Evolutionary conservation across 1,140 invertebrate genomes (phyloP).

Genomic region (Melipona quadrifasciata): DNA sequence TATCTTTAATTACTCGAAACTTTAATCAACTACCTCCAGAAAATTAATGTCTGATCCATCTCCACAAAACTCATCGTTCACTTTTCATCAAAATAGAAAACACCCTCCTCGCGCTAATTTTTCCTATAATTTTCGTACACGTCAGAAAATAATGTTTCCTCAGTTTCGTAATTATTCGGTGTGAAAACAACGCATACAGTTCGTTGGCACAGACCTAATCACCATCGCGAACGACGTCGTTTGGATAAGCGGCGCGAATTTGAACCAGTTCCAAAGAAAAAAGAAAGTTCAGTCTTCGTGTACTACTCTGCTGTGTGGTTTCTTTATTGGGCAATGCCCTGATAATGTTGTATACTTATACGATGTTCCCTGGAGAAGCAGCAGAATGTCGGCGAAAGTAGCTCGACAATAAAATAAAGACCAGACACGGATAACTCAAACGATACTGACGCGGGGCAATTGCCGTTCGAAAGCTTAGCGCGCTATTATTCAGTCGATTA

Average conservation of each 20-base stretch:
- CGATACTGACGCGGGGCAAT: neutral
- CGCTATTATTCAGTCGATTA: neutral
- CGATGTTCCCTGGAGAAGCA: slow-evolving; percentile 2
- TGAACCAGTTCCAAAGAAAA: neutral
- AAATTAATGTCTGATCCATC: too few species aligned
- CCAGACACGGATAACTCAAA: slow-evolving; percentile 2
- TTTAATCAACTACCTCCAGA: too few species aligned
- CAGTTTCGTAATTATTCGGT: neutral
- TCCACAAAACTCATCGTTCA: too few species aligned
- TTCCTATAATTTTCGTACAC: neutral
- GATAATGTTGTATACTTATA: slow-evolving; percentile 28
- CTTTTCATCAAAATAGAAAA: too few species aligned
- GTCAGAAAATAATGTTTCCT: neutral
- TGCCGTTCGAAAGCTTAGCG: neutral
- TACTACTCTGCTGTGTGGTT: slow-evolving; percentile 1
- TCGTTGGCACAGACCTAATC: neutral
- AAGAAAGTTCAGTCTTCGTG: slow-evolving; percentile 21
- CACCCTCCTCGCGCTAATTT: too few species aligned
- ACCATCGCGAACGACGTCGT: too few species aligned
- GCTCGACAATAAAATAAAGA: slow-evolving; percentile 25
- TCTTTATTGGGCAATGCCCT: slow-evolving; percentile 18
- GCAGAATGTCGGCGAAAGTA: slow-evolving; percentile 30
- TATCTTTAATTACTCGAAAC: too few species aligned
- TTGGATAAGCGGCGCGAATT: neutral
- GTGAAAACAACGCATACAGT: neutral